Evolutionary conservation across 1,140 invertebrate species (phyloP).

Genomic region (Ooceraea biroi): DNA sequence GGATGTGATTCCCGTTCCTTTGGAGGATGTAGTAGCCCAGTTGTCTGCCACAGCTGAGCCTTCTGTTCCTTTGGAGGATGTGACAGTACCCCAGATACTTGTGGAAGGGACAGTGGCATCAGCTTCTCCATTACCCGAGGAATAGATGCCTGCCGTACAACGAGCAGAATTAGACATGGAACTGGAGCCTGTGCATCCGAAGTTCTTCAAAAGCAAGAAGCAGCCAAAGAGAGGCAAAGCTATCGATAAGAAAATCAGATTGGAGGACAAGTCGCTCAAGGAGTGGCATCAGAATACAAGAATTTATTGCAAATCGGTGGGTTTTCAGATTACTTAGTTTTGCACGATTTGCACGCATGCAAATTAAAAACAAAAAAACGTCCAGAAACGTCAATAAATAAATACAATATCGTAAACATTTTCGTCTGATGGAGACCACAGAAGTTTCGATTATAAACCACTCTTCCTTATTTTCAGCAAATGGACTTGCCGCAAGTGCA

Average conservation of each 20-base stretch:
- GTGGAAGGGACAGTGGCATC: background rate
- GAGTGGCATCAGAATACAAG: background rate
- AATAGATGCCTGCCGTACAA: background rate
- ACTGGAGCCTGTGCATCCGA: background rate
- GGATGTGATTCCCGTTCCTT: too few relatives aligned
- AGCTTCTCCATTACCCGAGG: background rate
- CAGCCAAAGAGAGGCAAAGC: background rate
- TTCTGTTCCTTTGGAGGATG: background rate
- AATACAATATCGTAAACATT: background rate
- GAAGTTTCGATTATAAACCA: background rate
- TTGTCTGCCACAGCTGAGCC: too few relatives aligned
- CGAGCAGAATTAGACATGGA: background rate
- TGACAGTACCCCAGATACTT: background rate
- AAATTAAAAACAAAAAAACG: too few relatives aligned
- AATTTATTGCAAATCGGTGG: background rate
- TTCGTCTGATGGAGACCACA: background rate
- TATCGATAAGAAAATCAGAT: background rate
- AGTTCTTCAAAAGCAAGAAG: background rate
- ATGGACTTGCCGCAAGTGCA: background rate
- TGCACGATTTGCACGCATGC: too few relatives aligned
- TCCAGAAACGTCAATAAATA: background rate
- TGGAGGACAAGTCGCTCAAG: background rate
- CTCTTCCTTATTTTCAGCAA: background rate
- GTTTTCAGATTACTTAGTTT: background rate
- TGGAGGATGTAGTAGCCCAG: too few relatives aligned